phyloP scores from a whole-genome alignment of 2,797 vertebrate genomes.

The Phrynocephalus forsythii region DNA sequence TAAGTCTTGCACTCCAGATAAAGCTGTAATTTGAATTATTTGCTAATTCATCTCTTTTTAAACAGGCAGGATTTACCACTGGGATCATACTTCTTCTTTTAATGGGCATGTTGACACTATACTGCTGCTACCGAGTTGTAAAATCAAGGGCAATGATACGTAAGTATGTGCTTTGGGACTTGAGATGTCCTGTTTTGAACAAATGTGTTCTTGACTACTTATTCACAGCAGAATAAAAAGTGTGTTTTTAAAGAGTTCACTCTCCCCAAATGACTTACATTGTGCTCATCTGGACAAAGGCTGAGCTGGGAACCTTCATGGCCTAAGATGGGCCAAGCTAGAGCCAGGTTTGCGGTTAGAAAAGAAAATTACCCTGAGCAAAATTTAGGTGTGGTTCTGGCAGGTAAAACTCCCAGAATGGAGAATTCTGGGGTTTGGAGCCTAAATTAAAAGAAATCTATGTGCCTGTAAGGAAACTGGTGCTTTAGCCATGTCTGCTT shows the following conservation, averaged over 20 bases:
- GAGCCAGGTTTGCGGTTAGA: no score
- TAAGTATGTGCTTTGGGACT: conserved; percentile 78
- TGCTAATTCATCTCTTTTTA: conserved; percentile 12
- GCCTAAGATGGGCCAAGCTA: no score
- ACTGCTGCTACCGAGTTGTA: conserved; percentile 94
- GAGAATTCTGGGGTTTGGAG: no score
- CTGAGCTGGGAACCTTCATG: not conserved
- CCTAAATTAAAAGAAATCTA: no score
- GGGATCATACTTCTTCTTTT: conserved; percentile 88
- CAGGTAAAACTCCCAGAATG: no score
- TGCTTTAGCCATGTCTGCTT: no score
- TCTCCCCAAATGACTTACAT: not conserved
- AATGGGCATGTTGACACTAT: conserved; percentile 91
- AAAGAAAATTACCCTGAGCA: no score
- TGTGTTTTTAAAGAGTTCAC: no score
- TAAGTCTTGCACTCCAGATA: not conserved
- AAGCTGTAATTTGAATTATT: conserved; percentile 3
- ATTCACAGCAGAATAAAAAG: no score
- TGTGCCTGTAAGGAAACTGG: no score
- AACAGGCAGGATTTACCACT: conserved; percentile 93
- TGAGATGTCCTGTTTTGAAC: not conserved
- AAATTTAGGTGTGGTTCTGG: no score
- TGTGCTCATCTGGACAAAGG: not conserved
- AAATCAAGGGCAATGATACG: conserved; percentile 89
- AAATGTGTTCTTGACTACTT: not conserved